These are phyloP conservation scores for Poecilia gillii DNA, from an alignment of 2,797 vertebrate species.

Conservation along the genomic window DNA sequence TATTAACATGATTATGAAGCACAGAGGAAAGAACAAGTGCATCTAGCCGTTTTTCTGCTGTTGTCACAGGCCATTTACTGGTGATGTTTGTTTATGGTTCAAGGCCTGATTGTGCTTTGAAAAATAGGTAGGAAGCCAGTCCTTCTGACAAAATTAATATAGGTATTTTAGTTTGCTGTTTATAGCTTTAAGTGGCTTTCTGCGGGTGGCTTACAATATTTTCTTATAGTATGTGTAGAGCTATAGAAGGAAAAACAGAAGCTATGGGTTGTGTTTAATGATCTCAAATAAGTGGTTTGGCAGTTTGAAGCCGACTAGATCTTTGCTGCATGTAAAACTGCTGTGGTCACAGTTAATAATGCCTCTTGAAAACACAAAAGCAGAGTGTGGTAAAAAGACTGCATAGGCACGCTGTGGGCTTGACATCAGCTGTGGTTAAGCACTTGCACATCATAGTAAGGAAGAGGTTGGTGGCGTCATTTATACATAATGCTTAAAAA, in stretches of 20 bases:
- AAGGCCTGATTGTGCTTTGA: neutral
- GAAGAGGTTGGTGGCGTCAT: conserved; percentile 40
- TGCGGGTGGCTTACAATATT: neutral
- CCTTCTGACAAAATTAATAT: conserved; percentile 1
- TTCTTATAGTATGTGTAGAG: neutral
- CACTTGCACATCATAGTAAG: conserved; percentile 27
- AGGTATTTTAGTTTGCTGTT: neutral
- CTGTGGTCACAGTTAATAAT: neutral
- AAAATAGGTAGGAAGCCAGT: neutral
- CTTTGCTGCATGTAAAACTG: neutral
- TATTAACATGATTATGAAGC: neutral
- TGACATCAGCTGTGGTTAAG: conserved; percentile 28
- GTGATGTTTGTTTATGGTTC: neutral
- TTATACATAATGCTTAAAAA: conserved; percentile 48
- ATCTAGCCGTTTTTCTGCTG: neutral
- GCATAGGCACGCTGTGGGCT: neutral
- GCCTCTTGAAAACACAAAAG: neutral
- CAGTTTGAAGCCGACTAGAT: neutral
- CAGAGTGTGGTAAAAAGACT: neutral
- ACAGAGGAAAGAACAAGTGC: neutral
- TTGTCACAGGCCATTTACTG: neutral
- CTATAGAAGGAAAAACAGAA: neutral
- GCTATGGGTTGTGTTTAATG: neutral
- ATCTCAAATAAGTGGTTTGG: neutral
- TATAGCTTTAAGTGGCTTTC: neutral